phyloP scores from a whole-genome alignment of 2,888 invertebrate genomes.

The Diabrotica balteata region DNA sequence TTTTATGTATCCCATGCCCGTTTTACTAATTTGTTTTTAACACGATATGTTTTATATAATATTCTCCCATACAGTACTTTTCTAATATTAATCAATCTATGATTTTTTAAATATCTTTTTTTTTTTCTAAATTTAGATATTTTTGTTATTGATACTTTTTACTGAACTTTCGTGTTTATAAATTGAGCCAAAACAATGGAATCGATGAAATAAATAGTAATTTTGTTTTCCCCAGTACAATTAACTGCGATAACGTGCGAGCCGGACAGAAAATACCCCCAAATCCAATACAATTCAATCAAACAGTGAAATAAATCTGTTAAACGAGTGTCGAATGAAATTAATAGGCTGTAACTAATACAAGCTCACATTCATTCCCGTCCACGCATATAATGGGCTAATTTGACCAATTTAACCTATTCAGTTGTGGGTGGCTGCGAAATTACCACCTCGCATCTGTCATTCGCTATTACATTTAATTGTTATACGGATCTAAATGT shows the following conservation, averaged over 20 bases:
- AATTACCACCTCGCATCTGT: constrained; percentile 52
- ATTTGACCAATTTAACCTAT: constrained; percentile 44
- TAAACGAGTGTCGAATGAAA: constrained; percentile 48
- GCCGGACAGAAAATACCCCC: constrained; percentile 33
- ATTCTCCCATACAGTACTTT: no score
- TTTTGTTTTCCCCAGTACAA: no score
- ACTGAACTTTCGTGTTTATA: no score
- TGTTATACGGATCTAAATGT: constrained; percentile 35
- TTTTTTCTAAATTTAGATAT: no score
- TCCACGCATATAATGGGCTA: constrained; percentile 48
- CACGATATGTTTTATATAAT: no score
- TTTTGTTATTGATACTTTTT: no score
- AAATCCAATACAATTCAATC: constrained; percentile 44
- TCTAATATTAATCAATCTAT: no score
- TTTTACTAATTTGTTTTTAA: no score
- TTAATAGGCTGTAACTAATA: constrained; percentile 54
- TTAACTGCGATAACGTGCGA: background rate
- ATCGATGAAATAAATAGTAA: no score
- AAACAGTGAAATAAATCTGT: constrained; percentile 45
- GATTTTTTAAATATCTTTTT: no score
- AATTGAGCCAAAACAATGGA: no score
- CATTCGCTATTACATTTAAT: constrained; percentile 54
- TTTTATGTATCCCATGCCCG: no score
- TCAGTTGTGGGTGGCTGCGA: constrained; percentile 52
- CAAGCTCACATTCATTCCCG: constrained; percentile 43